Evolutionary conservation across 2,797 vertebrate genomes (phyloP).

Genomic region (Thunnus albacares): DNA sequence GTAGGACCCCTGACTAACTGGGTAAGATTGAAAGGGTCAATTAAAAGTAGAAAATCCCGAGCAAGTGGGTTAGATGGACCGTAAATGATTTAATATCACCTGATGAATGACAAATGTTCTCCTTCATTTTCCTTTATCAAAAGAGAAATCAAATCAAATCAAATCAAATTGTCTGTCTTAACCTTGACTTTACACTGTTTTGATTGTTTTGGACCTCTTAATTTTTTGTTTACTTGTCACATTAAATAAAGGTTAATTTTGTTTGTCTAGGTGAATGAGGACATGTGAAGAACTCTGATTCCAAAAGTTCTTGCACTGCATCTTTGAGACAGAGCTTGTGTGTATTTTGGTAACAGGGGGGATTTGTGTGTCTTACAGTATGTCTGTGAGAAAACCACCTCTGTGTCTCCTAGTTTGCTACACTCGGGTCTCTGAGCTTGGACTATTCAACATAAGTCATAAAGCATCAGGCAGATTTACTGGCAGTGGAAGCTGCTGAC

Average conservation of each 20-base stretch:
- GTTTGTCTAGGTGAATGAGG: neutral
- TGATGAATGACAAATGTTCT: neutral
- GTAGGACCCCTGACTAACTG: too few species aligned
- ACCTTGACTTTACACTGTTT: neutral
- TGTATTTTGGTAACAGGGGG: neutral
- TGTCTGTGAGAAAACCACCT: slow-evolving; percentile 20
- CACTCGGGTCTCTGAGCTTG: slow-evolving; percentile 36
- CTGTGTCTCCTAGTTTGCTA: slow-evolving; percentile 16
- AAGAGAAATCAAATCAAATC: neutral
- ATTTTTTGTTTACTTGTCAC: slow-evolving; percentile 10
- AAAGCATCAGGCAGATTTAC: slow-evolving; percentile 63
- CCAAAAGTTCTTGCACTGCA: slow-evolving; percentile 6
- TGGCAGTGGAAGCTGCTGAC: slow-evolving; percentile 66
- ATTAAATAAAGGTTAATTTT: neutral
- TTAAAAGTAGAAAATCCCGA: too few species aligned
- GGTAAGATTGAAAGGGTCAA: too few species aligned
- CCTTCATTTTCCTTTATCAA: neutral
- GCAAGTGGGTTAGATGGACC: too few species aligned
- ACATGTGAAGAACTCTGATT: neutral
- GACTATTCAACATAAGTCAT: slow-evolving; percentile 33
- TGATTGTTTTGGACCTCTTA: neutral
- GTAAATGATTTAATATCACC: neutral
- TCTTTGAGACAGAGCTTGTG: neutral
- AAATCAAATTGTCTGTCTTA: neutral
- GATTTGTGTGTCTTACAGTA: neutral